Evolutionary conservation across 92 coral and sea anemone species (phyloP), one percentile per base, ranked within the genome.

Genomic region (Parazoanthus swiftii): DNA sequence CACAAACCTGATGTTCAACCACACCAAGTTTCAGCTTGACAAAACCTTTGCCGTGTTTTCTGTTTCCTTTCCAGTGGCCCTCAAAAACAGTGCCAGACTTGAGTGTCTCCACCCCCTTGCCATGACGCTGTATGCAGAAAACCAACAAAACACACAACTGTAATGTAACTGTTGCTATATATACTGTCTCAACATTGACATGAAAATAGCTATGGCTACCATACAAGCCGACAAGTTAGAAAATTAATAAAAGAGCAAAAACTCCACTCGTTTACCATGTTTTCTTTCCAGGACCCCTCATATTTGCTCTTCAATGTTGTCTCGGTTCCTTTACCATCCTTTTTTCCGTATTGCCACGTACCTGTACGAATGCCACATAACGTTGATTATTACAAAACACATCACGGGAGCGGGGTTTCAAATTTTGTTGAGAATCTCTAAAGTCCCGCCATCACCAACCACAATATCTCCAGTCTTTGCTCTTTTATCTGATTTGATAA

Each of bases 11-110:
- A 20, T 70, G 86, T 80, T 97, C 98, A 35, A 84, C 77, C 54
- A 92, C 91, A 21, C 88, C 95, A 21, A 89, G 87, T 58, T 87
- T 89, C 74, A 93, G 84, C 71, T 80, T 91, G 58, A 94, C 94
- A 50, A 48, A 75, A 16, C 96, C 98, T 65, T 88, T 86, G 20
- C 99, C 99, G 71, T 93, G 96, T 80, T 97, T 97, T 76, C 94
- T 81, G 88, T 95, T 91, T 33, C 92, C 98, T 72, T 93, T 95
- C 99, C 99, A 97, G 18, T 88, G 88, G 71, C 99, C 99, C 73
- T 93, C 93, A 82, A 90, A 97, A 56, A 88, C 91, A n/a, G 93
- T 93, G 25, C 92, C 97, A 71, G 97, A 91, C 15, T 90, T 88
- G 37, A 93, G 91, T 18, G 90, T 88, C 82, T 97, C 97, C 26